Evolutionary conservation across 2,797 vertebrate genomes (phyloP).

Genomic region (Sternotherus odoratus): DNA sequence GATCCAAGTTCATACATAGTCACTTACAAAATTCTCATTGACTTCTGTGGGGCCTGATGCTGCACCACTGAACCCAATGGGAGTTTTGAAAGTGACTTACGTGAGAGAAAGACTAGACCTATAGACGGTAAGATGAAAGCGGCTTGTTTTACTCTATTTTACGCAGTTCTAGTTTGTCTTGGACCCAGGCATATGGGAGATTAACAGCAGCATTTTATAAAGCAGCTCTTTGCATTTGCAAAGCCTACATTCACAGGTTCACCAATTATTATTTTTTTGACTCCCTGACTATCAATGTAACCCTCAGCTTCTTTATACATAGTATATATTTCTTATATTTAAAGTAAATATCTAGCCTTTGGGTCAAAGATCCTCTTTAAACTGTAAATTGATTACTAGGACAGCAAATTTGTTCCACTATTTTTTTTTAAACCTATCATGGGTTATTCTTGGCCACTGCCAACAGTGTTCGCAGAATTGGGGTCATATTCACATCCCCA

Average conservation of each 20-base stretch:
- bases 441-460: not conserved
- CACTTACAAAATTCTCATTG: not conserved
- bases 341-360: not conserved
- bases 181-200: not conserved
- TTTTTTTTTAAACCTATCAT: not conserved
- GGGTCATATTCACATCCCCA: not conserved
- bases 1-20: not conserved
- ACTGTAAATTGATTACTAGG: not conserved
- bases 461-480: slow-evolving; percentile 7
- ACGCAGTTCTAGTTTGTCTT: not conserved
- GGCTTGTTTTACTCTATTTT: not conserved
- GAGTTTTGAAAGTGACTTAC: not conserved
- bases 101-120: not conserved
- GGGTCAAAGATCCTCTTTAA: not conserved
- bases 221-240: slow-evolving; percentile 35
- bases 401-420: not conserved
- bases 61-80: not conserved
- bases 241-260: not conserved
- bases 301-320: not conserved
- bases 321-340: not conserved
- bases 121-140: not conserved
- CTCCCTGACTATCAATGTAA: not conserved
- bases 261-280: slow-evolving; percentile 1
- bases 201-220: not conserved
- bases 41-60: not conserved